Base-by-base conservation (phyloP, 2,113 vertebrate genomes). In the Erythrolamprus reginae region DNA sequence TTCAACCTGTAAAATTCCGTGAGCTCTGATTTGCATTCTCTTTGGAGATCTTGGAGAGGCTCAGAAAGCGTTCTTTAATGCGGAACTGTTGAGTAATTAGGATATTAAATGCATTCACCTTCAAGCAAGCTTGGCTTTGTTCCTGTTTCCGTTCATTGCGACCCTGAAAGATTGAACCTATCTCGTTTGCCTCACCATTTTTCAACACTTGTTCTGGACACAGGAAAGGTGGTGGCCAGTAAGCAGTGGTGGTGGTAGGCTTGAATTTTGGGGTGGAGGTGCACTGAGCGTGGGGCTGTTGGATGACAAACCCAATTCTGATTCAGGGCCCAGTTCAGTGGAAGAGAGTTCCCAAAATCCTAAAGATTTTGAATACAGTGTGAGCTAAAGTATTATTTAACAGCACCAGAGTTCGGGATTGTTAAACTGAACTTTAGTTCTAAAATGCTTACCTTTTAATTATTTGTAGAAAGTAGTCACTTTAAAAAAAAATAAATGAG, bases 31-130 rank as follows among this genome's bases (percentile, higher is more conserved):
- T 86, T 92, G 55, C 91, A 45, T 65, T 93, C 87, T 87, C 91
- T n/a, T 91, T 89, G 92, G 88, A 52, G 91, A 89, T 95, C 93
- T 90, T 92, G 90, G 93, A 94, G 88, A 88, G 38, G 15, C 91
- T 95, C 92, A 92, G 91, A 92, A 93, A 96, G 86, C 85, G 94
- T 95, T 95, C 91, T 90, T 94, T 95, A 96, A 93, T 96, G 94
- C 95, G 93, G 95, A 96, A 84, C 1, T 90, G 91, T 77, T 94
- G 92, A 95, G 93, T 90, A 96, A 95, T 91, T 84, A 56, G 89
- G 48, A 89, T 92, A 94, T 94, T 95, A 96, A 94, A 10, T 45
- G 93, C 92, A 95, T 96, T 94, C 95, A 94, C 93, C 92, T 97
- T 95, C 93, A 93, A 96, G 94, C 55, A 90, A 92, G 58, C 82